Evolutionary conservation across 2,797 vertebrate species (phyloP).

Genomic region (Peromyscus nudipes): DNA sequence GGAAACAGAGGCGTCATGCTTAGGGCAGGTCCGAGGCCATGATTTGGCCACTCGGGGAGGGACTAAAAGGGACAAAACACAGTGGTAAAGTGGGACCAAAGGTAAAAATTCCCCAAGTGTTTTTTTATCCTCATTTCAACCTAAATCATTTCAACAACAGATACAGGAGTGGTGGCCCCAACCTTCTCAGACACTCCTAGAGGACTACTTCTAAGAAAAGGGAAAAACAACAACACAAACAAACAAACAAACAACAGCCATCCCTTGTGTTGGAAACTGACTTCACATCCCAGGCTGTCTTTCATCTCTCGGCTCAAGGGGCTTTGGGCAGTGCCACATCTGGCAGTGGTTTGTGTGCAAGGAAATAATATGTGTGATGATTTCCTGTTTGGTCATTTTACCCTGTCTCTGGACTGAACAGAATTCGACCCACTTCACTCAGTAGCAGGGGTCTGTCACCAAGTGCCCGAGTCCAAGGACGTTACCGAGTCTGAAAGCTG

Average conservation of each 20-base stretch:
- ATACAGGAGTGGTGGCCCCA: background rate
- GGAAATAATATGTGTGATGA: constrained; percentile 79
- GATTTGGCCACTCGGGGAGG: background rate
- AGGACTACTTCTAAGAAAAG: constrained; percentile 6
- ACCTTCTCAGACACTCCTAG: background rate
- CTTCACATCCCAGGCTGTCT: constrained; percentile 65
- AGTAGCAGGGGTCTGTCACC: background rate
- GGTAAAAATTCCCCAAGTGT: background rate
- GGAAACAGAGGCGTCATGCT: background rate
- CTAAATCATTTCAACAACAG: constrained; percentile 28
- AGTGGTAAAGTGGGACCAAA: background rate
- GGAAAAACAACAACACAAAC: background rate
- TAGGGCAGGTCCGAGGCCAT: background rate
- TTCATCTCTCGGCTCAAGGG: constrained; percentile 66
- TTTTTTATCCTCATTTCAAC: background rate
- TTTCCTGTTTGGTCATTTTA: constrained; percentile 81
- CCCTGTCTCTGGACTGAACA: constrained; percentile 52
- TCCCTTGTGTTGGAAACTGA: constrained; percentile 1
- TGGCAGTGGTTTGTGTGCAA: constrained; percentile 78
- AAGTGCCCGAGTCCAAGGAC: background rate
- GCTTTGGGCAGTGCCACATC: constrained; percentile 74
- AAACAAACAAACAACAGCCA: background rate
- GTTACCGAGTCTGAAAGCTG: background rate
- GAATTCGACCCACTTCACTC: constrained; percentile 62
- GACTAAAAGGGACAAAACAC: background rate